These are phyloP conservation scores for sheep (Ovis aries) DNA, from an alignment of 2,113 vertebrate genomes.

Conservation along the genomic window DNA sequence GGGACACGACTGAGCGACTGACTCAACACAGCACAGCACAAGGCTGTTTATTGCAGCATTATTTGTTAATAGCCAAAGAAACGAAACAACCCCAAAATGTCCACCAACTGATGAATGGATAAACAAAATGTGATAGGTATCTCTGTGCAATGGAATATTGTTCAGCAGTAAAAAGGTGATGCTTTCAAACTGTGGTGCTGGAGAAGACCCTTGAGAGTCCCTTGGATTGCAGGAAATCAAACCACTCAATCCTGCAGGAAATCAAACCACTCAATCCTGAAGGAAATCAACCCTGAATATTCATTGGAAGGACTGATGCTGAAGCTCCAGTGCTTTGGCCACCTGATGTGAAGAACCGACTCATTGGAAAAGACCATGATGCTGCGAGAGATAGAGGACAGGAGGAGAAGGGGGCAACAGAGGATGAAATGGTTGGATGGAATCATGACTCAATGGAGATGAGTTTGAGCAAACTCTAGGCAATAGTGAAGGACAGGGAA, in stretches of 20 bases:
- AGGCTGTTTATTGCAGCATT: neutral
- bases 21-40: neutral
- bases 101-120: neutral
- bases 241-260: neutral
- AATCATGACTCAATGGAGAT: neutral
- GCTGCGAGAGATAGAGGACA: neutral
- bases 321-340: neutral
- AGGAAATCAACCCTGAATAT: neutral
- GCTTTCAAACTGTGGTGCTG: neutral
- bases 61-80: neutral
- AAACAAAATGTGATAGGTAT: neutral
- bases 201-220: neutral
- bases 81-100: neutral
- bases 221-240: neutral
- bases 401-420: neutral
- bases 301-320: neutral
- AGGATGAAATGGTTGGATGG: neutral
- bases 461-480: neutral
- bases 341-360: neutral
- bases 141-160: neutral
- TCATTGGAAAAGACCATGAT: neutral
- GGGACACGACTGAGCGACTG: rapidly evolving
- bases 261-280: neutral
- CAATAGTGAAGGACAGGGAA: neutral
- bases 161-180: neutral